phyloP scores from a whole-genome alignment of 1,140 invertebrate genomes.

The Monochamus saltuarius region DNA sequence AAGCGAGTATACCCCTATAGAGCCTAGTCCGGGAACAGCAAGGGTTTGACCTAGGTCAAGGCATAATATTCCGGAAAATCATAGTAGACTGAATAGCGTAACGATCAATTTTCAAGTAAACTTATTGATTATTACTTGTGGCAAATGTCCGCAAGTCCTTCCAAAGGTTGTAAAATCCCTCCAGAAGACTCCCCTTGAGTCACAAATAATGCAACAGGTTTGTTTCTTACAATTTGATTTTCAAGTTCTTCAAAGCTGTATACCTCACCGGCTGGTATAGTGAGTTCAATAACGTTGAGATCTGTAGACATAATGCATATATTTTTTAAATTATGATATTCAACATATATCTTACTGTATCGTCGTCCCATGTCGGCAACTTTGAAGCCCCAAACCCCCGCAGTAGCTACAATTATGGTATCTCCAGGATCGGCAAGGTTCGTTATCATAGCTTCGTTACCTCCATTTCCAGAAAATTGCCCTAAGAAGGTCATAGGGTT shows the following conservation, averaged over 20 bases:
- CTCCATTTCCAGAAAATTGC: conserved; percentile 77
- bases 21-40: no score
- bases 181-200: conserved; percentile 85
- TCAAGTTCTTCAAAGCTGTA: conserved; percentile 58
- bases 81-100: no score
- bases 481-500: conserved; percentile 76
- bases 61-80: no score
- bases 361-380: conserved; percentile 69
- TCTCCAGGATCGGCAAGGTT: conserved; percentile 79
- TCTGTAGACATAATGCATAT: no score
- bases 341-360: conserved; percentile 53
- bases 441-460: conserved; percentile 77
- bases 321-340: no score
- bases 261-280: no score
- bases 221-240: conserved; percentile 59
- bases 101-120: no score
- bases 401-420: conserved; percentile 69
- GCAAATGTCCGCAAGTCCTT: conserved; percentile 72
- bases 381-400: conserved; percentile 80
- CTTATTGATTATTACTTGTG: conserved; percentile 59
- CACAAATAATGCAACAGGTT: conserved; percentile 73
- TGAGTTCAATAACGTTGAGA: no score
- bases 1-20: no score
- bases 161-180: conserved; percentile 76
- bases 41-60: no score